phyloP scores from a whole-genome alignment of 2,888 invertebrate species.

The Rugalucina vietnamica region DNA sequence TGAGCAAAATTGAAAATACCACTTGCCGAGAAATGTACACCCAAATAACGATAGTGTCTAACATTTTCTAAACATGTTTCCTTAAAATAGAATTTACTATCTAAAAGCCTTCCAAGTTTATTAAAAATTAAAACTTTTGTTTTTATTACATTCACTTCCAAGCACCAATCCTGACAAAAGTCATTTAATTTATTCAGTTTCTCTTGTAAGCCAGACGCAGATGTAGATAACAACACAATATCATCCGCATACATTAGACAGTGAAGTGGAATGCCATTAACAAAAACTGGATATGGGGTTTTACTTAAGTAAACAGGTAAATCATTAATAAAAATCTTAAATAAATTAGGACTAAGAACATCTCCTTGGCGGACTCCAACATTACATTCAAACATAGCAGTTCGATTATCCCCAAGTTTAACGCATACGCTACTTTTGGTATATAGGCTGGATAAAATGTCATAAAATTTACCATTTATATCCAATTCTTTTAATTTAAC shows the following conservation, averaged over 20 bases:
- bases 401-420: neutral
- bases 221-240: neutral
- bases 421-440: neutral
- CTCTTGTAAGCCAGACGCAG: neutral
- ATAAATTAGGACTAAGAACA: too few species aligned
- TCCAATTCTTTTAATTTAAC: constrained; percentile 8
- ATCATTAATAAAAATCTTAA: neutral
- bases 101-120: neutral
- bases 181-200: neutral
- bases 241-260: neutral
- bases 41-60: neutral
- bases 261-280: neutral
- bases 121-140: neutral
- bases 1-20: neutral
- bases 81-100: neutral
- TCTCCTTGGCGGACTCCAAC: too few species aligned
- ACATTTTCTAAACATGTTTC: neutral
- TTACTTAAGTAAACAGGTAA: neutral
- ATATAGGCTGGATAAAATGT: too few species aligned
- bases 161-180: neutral
- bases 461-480: constrained; percentile 11
- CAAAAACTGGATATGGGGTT: neutral
- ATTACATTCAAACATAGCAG: neutral
- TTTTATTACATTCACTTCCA: neutral
- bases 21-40: neutral